phyloP scores from a whole-genome alignment of 2,113 vertebrate species.

The Sinocyclocheilus anophthalmus region DNA sequence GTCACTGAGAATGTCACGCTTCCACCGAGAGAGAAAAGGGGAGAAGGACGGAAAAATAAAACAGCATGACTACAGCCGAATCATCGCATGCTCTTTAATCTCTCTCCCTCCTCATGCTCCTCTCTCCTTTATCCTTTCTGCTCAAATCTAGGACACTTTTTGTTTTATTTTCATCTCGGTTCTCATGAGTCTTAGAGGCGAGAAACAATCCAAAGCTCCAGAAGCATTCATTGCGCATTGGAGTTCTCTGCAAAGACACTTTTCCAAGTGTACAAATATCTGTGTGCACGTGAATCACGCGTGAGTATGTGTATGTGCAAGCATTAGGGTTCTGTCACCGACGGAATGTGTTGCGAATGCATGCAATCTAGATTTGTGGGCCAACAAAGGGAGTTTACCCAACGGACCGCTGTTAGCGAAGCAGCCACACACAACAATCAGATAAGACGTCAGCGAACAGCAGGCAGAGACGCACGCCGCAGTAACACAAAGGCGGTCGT shows the following conservation, averaged over 20 bases:
- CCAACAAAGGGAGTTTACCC: constrained; percentile 38
- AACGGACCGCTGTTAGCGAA: constrained; percentile 16
- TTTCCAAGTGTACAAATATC: not conserved
- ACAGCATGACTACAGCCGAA: constrained; percentile 38
- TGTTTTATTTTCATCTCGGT: constrained; percentile 49
- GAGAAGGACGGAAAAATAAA: constrained; percentile 1
- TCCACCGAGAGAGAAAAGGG: not conserved
- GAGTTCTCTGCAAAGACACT: constrained; percentile 3
- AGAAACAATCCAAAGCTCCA: constrained; percentile 28
- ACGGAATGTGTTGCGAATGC: not conserved
- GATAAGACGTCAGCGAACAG: constrained; percentile 19
- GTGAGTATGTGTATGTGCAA: not conserved
- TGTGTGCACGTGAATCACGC: not conserved
- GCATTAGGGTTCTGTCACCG: not conserved
- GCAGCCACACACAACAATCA: constrained; percentile 50
- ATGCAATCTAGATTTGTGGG: not conserved
- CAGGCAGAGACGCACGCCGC: not conserved
- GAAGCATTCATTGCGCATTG: not conserved
- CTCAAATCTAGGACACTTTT: constrained; percentile 54
- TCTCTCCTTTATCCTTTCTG: constrained; percentile 28
- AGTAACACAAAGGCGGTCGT: constrained; percentile 47
- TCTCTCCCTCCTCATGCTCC: constrained; percentile 10
- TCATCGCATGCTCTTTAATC: constrained; percentile 37
- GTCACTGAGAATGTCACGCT: constrained; percentile 38
- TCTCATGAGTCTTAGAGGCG: constrained; percentile 34